Evolutionary conservation across 2,797 vertebrate genomes (phyloP).

Genomic region (Sebastes variabilis): DNA sequence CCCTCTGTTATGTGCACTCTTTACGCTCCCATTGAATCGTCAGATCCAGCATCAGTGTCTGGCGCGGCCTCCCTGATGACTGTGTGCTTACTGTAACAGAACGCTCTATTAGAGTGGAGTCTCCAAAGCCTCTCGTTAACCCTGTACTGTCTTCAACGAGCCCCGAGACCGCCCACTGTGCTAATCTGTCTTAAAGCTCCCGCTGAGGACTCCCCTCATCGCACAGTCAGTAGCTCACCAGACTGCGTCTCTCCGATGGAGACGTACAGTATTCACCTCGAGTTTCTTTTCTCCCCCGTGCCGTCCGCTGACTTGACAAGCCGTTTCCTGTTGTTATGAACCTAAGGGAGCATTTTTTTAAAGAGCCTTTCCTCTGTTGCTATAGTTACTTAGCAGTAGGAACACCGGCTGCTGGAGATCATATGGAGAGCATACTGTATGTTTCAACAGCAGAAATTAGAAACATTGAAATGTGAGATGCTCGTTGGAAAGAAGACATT

Average conservation of each 20-base stretch:
- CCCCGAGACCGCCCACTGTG: conserved; percentile 49
- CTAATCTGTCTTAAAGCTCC: conserved; percentile 60
- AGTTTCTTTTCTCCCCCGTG: neutral
- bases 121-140: conserved; percentile 58
- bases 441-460: conserved; percentile 7
- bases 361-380: conserved; percentile 60
- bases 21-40: neutral
- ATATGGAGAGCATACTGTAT: conserved; percentile 22
- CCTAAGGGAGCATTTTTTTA: conserved; percentile 35
- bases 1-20: neutral
- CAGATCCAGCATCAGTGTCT: conserved; percentile 18
- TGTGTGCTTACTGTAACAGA: conserved; percentile 27
- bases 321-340: conserved; percentile 46
- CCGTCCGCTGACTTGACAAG: conserved; percentile 37
- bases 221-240: conserved; percentile 5
- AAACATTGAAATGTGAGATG: neutral
- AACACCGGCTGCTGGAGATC: conserved; percentile 21
- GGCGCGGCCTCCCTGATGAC: conserved; percentile 7
- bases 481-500: neutral
- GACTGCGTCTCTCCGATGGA: conserved; percentile 4
- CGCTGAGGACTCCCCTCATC: conserved; percentile 47
- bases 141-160: conserved; percentile 53
- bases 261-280: neutral
- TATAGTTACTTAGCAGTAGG: conserved; percentile 57
- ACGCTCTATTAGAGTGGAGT: conserved; percentile 9